Evolutionary conservation across 2,888 invertebrate species (phyloP), one percentile per base, ranked within the genome.

Genomic region (Colostygia pectinataria): DNA sequence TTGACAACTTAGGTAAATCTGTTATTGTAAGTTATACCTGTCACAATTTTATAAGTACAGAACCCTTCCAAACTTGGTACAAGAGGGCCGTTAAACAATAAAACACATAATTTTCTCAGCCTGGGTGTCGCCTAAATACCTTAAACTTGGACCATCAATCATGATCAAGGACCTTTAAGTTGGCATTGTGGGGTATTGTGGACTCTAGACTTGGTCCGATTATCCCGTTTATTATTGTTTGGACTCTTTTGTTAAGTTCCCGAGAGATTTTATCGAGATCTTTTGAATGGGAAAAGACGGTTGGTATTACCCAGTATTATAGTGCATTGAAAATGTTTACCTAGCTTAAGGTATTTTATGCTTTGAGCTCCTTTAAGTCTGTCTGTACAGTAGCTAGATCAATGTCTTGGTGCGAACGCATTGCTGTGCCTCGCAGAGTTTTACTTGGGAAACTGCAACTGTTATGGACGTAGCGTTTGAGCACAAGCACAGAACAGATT

Each of bases 221-320:
- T 59, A 56, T 57, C 60, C 60, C 55, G 55, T 51, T 58, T 55
- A 55, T 55, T 63, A 59, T 59, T 60, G 55, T 59, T 56, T 56
- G 55, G 54, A 52, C 46, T 53, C 63, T 59, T 62, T 63, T 63
- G 63, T 63, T 48, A 59, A 51, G 43, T 55, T 52, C 40, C 52
- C 37, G 20, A 32, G 42, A 47, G 57, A 53, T 61, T 59, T 61
- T 57, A 61, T 61, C 56, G 50, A 32, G 45, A 55, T 53, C 45
- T 57, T 59, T 55, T 53, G 51, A 59, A 51, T 53, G 36, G 48
- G 46, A 50, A 33, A 34, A 28, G n/a, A n/a, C n/a, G n/a, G n/a
- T n/a, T n/a, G n/a, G 44, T 40, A 32, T 32, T 36, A 36, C 38
- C 25, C 31, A 15, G 18, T 50, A 38, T 23, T n/a, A 33, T 23